phyloP scores from a whole-genome alignment of 2,797 vertebrate species.

The Falco peregrinus region DNA sequence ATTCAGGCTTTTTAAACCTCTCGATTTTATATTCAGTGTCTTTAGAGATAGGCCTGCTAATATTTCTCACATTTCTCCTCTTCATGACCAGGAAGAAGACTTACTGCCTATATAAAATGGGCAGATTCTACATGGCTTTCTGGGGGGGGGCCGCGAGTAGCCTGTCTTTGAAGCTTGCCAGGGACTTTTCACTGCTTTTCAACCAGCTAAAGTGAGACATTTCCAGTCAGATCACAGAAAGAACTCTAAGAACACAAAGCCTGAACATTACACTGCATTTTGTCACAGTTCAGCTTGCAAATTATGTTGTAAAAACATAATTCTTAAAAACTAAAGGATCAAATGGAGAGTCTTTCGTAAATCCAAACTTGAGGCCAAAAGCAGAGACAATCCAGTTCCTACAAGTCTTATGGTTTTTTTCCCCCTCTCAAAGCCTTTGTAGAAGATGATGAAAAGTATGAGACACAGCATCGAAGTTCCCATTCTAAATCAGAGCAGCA shows the following conservation, averaged over 20 bases:
- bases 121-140: not conserved
- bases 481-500: not conserved
- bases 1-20: not conserved
- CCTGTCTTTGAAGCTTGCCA: not conserved
- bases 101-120: not conserved
- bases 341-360: not conserved
- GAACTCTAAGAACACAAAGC: not conserved
- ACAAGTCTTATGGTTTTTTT: not conserved
- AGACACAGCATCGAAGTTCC: not conserved
- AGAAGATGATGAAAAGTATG: not conserved
- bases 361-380: not conserved
- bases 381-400: not conserved
- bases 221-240: not conserved
- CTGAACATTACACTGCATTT: not conserved
- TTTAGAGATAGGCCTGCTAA: not conserved
- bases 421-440: not conserved
- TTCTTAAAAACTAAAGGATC: not conserved
- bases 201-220: not conserved
- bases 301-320: not conserved
- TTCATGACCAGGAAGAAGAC: not conserved
- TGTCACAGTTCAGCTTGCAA: not conserved
- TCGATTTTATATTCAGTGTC: not conserved
- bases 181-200: not conserved
- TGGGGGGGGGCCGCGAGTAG: not conserved
- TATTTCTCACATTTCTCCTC: not conserved